Base-by-base conservation (phyloP, 2,797 vertebrate species). In the Clarias platycephalus region DNA sequence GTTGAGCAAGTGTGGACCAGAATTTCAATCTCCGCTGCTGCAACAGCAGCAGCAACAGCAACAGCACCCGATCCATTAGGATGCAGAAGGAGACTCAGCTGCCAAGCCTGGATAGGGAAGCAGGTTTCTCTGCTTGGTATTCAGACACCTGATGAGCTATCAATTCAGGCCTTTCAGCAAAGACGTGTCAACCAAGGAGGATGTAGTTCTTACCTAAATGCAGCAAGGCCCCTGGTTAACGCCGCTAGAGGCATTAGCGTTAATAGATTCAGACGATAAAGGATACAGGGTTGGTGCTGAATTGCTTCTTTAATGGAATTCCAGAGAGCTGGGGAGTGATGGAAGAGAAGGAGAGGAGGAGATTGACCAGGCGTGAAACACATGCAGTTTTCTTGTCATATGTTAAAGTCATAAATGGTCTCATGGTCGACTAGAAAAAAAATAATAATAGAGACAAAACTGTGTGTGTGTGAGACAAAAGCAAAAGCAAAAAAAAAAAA, bases 81-180 rank as follows among this genome's bases (percentile, higher is more conserved):
- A 88, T 89, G 80, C 84, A 85, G 78, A n/a, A 66, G 66, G 70
- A 82, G 74, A 81, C 81, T 79, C 77, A 3, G 22, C 76, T 81
- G 81, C 76, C 53, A 68, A 72, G 83, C 80, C 57, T 16, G 82
- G 60, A 82, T 83, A 13, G 77, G 40, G 76, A 66, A 76, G 58
- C 66, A n/a, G 44, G 66, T 75, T 77, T 63, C 77, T 78, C 88
- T 87, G 83, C 82, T 90, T 88, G 84, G 82, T 90, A 89, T 90
- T 90, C 88, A 87, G 85, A 76, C 86, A 84, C 89, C 88, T 88
- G 87, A 84, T 78, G 68, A 75, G 84, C 90, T 86, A 89, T 90
- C 88, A 90, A 89, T 90, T 88, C 86, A 75, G 66, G 83, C 88
- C 87, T 88, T 89, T 85, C 86, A 88, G 81, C 57, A 68, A 82